Conservation (phyloP, 2,888 invertebrate genomes). For the Autographa pulchrina region DNA sequence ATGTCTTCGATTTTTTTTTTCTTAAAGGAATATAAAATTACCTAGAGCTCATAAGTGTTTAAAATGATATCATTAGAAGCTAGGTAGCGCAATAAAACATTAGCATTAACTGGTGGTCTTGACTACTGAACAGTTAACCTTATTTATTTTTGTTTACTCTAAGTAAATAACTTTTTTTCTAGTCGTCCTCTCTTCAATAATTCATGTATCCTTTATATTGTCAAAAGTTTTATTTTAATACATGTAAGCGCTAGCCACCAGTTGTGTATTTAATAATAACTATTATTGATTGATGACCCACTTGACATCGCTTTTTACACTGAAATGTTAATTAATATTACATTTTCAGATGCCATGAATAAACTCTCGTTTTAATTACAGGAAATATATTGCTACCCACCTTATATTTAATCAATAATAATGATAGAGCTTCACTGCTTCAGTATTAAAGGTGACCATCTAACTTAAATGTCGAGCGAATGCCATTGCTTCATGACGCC, state of each 20-base stretch:
- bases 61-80: background rate
- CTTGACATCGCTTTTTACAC: background rate
- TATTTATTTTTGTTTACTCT: background rate
- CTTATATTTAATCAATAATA: no score
- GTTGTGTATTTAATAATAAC: no score
- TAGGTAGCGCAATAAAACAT: background rate
- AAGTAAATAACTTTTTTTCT: background rate
- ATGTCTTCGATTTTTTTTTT: background rate
- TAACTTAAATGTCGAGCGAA: conserved; percentile 21
- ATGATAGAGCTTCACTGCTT: background rate
- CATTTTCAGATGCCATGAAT: no score
- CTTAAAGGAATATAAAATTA: background rate
- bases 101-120: background rate
- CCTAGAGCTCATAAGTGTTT: background rate
- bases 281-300: background rate
- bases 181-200: background rate
- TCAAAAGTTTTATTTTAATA: no score
- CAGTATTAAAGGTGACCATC: background rate
- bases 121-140: background rate
- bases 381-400: no score
- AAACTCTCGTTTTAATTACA: no score
- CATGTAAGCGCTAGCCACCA: no score
- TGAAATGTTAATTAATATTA: no score
- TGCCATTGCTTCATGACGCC: conserved; percentile 32
- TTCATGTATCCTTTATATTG: no score